Conservation (phyloP, 2,797 vertebrate genomes). For the Pangasius larnaudii region DNA sequence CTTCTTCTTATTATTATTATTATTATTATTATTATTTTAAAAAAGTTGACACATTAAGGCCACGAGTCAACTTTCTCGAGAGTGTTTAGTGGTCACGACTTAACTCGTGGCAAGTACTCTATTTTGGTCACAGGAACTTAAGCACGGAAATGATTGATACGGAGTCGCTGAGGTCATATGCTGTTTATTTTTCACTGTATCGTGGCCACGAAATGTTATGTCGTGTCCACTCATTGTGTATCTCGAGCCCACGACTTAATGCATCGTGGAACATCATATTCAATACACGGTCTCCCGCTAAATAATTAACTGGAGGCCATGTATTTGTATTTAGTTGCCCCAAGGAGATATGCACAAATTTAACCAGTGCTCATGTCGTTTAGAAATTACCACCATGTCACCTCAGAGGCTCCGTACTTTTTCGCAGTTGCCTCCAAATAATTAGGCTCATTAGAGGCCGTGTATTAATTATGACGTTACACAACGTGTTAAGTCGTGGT, state of each 20-base stretch:
- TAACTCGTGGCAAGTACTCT: neutral
- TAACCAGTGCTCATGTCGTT: neutral
- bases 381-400: neutral
- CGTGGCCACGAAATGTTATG: neutral
- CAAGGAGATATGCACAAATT: neutral
- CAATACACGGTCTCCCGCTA: too few relatives aligned
- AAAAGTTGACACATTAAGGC: neutral
- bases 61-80: neutral
- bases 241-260: neutral
- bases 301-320: too few relatives aligned
- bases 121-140: neutral
- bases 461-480: neutral
- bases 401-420: neutral
- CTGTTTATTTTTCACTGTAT: neutral
- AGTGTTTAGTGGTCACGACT: neutral
- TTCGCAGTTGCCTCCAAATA: neutral
- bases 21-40: neutral
- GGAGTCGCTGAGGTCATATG: neutral
- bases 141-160: neutral
- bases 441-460: neutral
- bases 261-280: neutral
- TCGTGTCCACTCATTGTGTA: neutral
- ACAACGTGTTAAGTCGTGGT: neutral
- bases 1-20: too few relatives aligned
- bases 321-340: neutral